phyloP scores from a whole-genome alignment of 2,888 invertebrate species.

The Sthenelais limicola region DNA sequence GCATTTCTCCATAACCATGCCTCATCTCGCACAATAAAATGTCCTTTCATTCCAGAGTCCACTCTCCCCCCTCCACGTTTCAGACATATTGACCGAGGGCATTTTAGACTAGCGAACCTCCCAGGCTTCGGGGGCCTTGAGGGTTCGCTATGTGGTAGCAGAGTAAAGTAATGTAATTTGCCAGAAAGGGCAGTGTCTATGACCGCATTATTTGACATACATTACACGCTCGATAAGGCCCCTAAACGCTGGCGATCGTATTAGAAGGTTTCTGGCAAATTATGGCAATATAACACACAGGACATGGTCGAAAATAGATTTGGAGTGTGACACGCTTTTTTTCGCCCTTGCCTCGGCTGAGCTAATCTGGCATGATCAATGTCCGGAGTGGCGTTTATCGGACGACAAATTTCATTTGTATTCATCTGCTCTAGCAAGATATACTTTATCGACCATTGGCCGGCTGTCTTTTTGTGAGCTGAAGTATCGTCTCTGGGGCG shows the following conservation, averaged over 20 bases:
- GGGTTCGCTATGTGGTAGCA: too few species aligned
- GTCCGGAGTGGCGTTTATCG: conserved; percentile 25
- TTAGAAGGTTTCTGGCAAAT: conserved; percentile 7
- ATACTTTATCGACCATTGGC: conserved; percentile 34
- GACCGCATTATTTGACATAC: conserved; percentile 32
- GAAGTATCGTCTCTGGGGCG: conserved; percentile 34
- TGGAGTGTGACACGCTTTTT: not conserved
- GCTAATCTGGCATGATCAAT: conserved; percentile 37
- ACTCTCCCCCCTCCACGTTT: not conserved
- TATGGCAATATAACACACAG: conserved; percentile 22
- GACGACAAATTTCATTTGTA: conserved; percentile 38
- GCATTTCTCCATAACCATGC: too few species aligned
- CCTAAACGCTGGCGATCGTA: conserved; percentile 2
- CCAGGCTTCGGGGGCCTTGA: too few species aligned
- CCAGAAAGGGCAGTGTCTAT: not conserved
- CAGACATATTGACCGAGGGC: too few species aligned
- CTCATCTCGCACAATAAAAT: not conserved
- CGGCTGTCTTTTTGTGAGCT: conserved; percentile 32
- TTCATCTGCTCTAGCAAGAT: conserved; percentile 31
- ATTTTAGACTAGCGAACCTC: too few species aligned
- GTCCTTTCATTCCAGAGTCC: not conserved
- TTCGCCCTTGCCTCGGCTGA: conserved; percentile 18
- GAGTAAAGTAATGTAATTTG: conserved; percentile 32
- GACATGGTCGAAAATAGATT: conserved; percentile 35
- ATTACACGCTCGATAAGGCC: conserved; percentile 21